Evolutionary conservation across 2,888 invertebrate genomes (phyloP), one percentile per base, ranked within the genome.

Genomic region (Harpalus rubripes): DNA sequence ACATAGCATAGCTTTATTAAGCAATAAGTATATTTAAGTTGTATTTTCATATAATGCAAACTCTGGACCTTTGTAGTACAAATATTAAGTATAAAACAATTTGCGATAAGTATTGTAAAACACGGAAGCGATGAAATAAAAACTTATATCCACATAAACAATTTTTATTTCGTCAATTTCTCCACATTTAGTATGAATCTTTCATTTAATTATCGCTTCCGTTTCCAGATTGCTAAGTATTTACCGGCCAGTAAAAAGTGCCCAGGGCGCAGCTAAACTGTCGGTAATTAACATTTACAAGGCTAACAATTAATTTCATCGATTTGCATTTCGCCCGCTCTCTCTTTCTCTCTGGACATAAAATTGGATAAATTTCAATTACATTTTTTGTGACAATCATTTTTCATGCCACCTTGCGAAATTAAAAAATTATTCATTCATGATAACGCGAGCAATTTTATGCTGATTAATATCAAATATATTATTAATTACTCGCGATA

Each of bases 391-490:
- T 74, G 18, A 74, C 74, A 74, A 72, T 74, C 74, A 74, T 74
- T 74, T 74, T 74, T 74, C 74, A 74, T 52, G 74, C 18, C 10
- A 41, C 15, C 26, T 10, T 44, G 56, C 74, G 26, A 74, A 74
- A 74, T 74, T 74, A 74, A 74, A 68, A 74, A 74, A 74, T 74
- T 74, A 74, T 52, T 74, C 22, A 74, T 74, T 74, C 74, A 74
- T 74, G 18, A 52, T 22, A 52, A 16, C 16, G 18, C 12, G 41
- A 16, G 10, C 41, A 22, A 8, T 18, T 74, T 74, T 16, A 74
- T 74, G 15, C 39, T 32, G 68, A 39, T 68, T 26, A 68, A 68
- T 68, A 39, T 26, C 32, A 68, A 32, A 63, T 63, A 52, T 52
- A 10, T 52, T 52, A 52, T 52, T 52, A 52, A 52, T 52, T 52